These are phyloP conservation scores for Galaxea fascicularis DNA, from an alignment of 92 coral and sea anemone genomes.

Conservation along the genomic window DNA sequence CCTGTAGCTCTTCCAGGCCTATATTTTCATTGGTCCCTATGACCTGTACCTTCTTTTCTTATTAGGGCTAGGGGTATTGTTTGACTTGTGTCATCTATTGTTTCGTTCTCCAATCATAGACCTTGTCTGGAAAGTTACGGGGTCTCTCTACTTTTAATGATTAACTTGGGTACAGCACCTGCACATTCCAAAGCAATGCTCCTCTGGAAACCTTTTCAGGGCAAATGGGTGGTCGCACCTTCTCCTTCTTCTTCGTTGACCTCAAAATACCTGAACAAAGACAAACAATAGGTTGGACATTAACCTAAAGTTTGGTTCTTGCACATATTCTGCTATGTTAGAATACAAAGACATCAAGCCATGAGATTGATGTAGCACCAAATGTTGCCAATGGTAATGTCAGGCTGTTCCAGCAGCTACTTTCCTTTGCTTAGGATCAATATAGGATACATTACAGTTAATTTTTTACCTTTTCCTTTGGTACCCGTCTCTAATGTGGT, in stretches of 20 bases:
- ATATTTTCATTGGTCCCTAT: too few relatives aligned
- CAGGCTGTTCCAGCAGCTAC: neutral
- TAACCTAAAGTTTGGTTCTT: neutral
- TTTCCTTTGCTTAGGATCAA: neutral
- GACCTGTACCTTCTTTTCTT: too few relatives aligned
- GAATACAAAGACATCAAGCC: too few relatives aligned
- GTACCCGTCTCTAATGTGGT: conserved; percentile 93
- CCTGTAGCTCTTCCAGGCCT: too few relatives aligned
- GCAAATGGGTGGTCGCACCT: conserved; percentile 81
- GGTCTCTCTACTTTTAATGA: neutral
- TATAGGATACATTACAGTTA: neutral
- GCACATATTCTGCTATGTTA: too few relatives aligned
- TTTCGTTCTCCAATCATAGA: too few relatives aligned
- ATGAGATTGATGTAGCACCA: too few relatives aligned
- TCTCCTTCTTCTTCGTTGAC: conserved; percentile 95
- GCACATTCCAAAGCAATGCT: conserved; percentile 92
- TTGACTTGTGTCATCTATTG: too few relatives aligned
- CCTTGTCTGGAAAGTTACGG: too few relatives aligned
- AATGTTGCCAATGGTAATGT: neutral
- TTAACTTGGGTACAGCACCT: conserved; percentile 53
- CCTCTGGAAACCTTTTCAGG: conserved; percentile 92
- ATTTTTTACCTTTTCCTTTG: conserved; percentile 82
- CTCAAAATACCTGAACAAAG: conserved; percentile 33
- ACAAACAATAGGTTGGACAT: neutral
- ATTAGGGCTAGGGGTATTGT: too few relatives aligned